Base-by-base conservation (phyloP, 2,888 invertebrate genomes). In the Iphiclides podalirius region DNA sequence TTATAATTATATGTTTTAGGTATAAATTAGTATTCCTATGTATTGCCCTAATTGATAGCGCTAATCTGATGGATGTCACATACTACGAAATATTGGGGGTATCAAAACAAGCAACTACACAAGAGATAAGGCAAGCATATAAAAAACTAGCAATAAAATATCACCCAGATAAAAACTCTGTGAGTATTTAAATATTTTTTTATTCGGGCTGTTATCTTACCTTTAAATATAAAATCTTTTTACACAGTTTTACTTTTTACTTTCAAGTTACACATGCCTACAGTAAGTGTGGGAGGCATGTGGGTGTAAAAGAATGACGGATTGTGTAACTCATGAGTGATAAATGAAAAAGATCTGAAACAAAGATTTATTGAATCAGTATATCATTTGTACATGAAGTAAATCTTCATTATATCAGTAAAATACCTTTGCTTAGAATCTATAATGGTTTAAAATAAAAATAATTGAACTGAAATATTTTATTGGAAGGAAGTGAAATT, bases 141-240 rank as follows among this genome's bases (percentile, higher is more conserved):
- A 95, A 95, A 70, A 94, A 93, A 70, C 70, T 95, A 37, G 95
- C 94, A 0, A 86, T 95, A 1, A 90, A 90, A 47, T 89, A 91
- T 58, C 95, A 95, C 83, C 95, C 95, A 1, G 95, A 95, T 74
- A 95, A 95, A 72, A 92, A 91, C 64, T 80, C 83, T 55, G 92
- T 91, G 77, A 79, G 83, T 76, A 49, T 14, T 31, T 17, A 33
- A 12, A 23, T 26, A 23, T 37, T 36, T 12, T n/a, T n/a, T n/a
- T n/a, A n/a, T n/a, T n/a, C n/a, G n/a, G n/a, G n/a, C 1, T 35
- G 15, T 35, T 15, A 35, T 20, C 7, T 35, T 9, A 35, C 12
- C 15, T 1, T 4, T 20, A 20, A 4, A n/a, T n/a, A n/a, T n/a
- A n/a, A n/a, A n/a, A 33, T 33, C 11, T 33, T 4, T 4, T 31